phyloP scores from a whole-genome alignment of 2,113 vertebrate genomes.

The Vanacampus margaritifer region DNA sequence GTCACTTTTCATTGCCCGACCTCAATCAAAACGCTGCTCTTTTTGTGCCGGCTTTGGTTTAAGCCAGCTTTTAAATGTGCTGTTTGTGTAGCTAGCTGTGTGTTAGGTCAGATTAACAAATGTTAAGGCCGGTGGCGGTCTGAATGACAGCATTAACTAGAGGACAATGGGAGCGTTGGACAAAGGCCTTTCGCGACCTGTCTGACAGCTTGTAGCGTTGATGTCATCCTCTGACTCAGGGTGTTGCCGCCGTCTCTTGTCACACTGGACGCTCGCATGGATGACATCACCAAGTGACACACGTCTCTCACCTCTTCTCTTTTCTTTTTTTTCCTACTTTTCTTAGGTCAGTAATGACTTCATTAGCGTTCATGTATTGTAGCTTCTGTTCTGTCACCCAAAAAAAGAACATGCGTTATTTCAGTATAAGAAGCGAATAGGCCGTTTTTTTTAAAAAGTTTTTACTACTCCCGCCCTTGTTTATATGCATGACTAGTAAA shows the following conservation, averaged over 20 bases:
- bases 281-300: slow-evolving; percentile 70
- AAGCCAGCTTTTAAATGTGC: slow-evolving; percentile 48
- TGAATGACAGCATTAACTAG: slow-evolving; percentile 78
- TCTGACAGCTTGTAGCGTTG: slow-evolving; percentile 70
- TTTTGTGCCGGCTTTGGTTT: slow-evolving; percentile 24
- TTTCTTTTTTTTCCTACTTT: slow-evolving; percentile 19
- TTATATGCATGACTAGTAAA: slow-evolving; percentile 7
- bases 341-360: slow-evolving; percentile 19
- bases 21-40: slow-evolving; percentile 39
- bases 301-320: slow-evolving; percentile 44
- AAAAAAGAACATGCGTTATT: slow-evolving; percentile 67
- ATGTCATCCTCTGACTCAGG: slow-evolving; percentile 82
- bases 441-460: background rate
- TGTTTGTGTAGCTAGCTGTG: slow-evolving; percentile 59
- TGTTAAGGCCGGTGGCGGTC: slow-evolving; percentile 54
- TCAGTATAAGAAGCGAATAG: background rate
- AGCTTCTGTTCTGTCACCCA: slow-evolving; percentile 36
- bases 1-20: slow-evolving; percentile 46
- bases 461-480: background rate
- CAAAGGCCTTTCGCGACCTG: slow-evolving; percentile 76
- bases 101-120: slow-evolving; percentile 76
- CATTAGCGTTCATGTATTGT: slow-evolving; percentile 61
- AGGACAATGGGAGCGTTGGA: slow-evolving; percentile 73
- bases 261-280: slow-evolving; percentile 60
- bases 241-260: slow-evolving; percentile 64